Evolutionary conservation across 2,113 vertebrate genomes (phyloP).

Genomic region (Dromiciops gliroides): DNA sequence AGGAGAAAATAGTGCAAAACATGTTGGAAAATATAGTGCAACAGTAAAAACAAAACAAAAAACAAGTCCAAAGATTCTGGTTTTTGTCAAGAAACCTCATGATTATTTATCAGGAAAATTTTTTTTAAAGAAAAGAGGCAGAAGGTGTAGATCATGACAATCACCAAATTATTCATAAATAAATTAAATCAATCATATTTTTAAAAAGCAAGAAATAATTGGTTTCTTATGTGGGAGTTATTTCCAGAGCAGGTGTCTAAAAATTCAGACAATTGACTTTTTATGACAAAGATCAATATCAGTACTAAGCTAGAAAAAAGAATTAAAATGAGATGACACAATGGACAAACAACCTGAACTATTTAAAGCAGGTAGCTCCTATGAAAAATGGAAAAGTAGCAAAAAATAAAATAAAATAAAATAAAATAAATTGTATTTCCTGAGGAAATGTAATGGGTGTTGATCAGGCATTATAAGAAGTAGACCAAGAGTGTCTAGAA

Average conservation of each 20-base stretch:
- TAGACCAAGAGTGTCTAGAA: background rate
- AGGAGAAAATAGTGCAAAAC: too few relatives aligned
- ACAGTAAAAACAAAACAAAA: too few relatives aligned
- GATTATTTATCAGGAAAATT: too few relatives aligned
- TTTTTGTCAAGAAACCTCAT: too few relatives aligned
- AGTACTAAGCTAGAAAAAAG: background rate
- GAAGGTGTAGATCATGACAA: too few relatives aligned
- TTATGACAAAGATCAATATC: background rate
- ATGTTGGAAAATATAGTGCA: too few relatives aligned
- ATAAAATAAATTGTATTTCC: too few relatives aligned
- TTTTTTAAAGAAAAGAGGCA: too few relatives aligned
- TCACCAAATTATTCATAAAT: background rate
- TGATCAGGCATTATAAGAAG: background rate
- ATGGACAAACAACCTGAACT: background rate
- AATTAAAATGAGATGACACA: background rate
- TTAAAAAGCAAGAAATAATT: background rate
- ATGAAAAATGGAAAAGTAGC: background rate
- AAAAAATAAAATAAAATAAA: too few relatives aligned
- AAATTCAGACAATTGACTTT: background rate
- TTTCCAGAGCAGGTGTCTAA: background rate
- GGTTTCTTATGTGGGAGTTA: background rate
- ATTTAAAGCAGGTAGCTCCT: background rate
- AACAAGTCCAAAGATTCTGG: too few relatives aligned
- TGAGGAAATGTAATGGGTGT: background rate
- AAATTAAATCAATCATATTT: background rate